Evolutionary conservation across 2,113 vertebrate genomes (phyloP).

Genomic region (Xiphophorus couchianus): DNA sequence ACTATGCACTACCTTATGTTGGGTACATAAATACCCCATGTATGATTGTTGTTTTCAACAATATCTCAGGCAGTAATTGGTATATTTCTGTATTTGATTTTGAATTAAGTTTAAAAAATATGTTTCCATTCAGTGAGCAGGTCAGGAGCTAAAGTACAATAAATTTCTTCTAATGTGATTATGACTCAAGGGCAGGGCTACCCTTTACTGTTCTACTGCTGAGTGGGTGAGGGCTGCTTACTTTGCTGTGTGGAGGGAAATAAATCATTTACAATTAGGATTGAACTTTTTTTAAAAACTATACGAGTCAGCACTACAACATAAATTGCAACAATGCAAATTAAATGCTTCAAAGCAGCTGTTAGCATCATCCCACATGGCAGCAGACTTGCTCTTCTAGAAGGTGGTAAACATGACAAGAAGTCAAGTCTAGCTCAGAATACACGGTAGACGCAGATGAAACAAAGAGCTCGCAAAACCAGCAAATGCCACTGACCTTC

Average conservation of each 20-base stretch:
- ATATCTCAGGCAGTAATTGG: neutral
- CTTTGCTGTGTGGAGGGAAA: conserved; percentile 2
- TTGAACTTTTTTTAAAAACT: neutral
- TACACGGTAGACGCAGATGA: neutral
- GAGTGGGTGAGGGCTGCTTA: conserved; percentile 32
- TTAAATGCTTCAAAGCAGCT: conserved; percentile 1
- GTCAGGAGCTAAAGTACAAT: conserved; percentile 26
- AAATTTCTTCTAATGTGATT: conserved; percentile 48
- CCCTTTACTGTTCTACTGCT: conserved; percentile 41
- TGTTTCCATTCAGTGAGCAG: conserved; percentile 19
- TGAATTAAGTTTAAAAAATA: conserved; percentile 6
- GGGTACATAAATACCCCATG: too few species aligned
- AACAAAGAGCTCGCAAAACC: conserved; percentile 41
- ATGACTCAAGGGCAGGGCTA: conserved; percentile 48
- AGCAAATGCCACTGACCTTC: conserved; percentile 18
- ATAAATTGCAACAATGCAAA: neutral
- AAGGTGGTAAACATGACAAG: neutral
- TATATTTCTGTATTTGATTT: neutral
- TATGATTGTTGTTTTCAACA: neutral
- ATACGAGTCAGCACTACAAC: neutral
- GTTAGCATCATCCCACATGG: neutral
- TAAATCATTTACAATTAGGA: neutral
- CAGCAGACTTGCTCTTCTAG: neutral
- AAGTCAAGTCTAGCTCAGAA: neutral
- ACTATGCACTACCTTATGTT: too few species aligned